These are phyloP conservation scores for Thymelicus sylvestris DNA, from an alignment of 2,888 invertebrate genomes.

Conservation along the genomic window DNA sequence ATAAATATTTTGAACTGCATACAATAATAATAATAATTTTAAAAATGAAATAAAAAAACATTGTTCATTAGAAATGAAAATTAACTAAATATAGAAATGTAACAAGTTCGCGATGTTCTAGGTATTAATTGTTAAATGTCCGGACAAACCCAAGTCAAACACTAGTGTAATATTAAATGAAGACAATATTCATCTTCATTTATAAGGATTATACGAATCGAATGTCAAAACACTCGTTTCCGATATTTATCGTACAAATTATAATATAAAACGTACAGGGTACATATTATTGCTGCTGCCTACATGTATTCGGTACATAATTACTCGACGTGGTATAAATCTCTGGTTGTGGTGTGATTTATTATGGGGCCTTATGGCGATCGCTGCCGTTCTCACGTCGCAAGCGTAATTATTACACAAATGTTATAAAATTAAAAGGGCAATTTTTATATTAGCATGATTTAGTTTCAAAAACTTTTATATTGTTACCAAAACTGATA, in stretches of 20 bases:
- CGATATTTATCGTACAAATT: constrained; percentile 34
- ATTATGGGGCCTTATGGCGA: constrained; percentile 60
- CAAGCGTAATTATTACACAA: constrained; percentile 36
- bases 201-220: constrained; percentile 14
- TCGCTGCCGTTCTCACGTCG: constrained; percentile 63
- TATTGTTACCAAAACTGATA: background rate
- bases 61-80: no score
- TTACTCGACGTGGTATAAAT: constrained; percentile 68
- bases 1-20: no score
- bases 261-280: constrained; percentile 27
- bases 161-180: constrained; percentile 11
- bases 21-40: no score
- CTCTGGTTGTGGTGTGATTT: constrained; percentile 69
- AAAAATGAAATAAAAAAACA: no score
- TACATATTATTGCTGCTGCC: constrained; percentile 37
- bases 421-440: background rate
- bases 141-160: background rate
- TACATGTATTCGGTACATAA: constrained; percentile 59
- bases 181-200: constrained; percentile 15
- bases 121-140: background rate
- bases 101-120: no score
- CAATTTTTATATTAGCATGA: background rate
- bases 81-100: no score
- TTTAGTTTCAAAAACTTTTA: background rate
- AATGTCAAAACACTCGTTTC: constrained; percentile 26